A percentile compares a stretch with the other conserved stretches of the same genome.
Evolutionary conservation across 2,113 vertebrate species (phyloP).

Genomic region (Lota lota): DNA sequence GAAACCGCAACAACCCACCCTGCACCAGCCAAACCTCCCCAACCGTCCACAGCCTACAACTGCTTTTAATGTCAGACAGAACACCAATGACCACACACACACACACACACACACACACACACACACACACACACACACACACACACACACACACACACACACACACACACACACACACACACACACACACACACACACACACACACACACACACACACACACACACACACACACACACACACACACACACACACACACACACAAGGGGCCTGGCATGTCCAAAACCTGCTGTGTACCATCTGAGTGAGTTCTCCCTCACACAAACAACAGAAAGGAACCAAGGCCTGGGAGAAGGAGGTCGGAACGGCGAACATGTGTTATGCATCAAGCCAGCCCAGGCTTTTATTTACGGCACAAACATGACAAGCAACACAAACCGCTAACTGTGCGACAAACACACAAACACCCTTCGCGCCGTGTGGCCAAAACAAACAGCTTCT

Average conservation of each 20-base stretch:
- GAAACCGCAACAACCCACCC: conserved; percentile 49
- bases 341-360: conserved; percentile 16
- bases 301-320: conserved; percentile 40
- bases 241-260: conserved; percentile 57
- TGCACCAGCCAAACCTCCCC: conserved; percentile 40
- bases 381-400: conserved; percentile 53
- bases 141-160: conserved; percentile 43
- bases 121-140: too few species aligned
- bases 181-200: conserved; percentile 29
- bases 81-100: conserved; percentile 56
- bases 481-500: conserved; percentile 38
- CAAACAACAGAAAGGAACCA: conserved; percentile 5
- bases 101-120: conserved; percentile 2
- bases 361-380: conserved; percentile 60
- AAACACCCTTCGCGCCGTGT: conserved; percentile 49
- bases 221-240: conserved; percentile 55
- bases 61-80: conserved; percentile 50
- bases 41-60: conserved; percentile 56
- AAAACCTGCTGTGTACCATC: conserved; percentile 49
- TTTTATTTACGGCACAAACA: conserved; percentile 67
- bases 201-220: conserved; percentile 55
- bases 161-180: too few species aligned
- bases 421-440: conserved; percentile 69
- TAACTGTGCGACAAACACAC: conserved; percentile 68
- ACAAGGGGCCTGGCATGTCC: conserved; percentile 31